Evolutionary conservation across 2,888 invertebrate species (phyloP), one percentile per base, ranked within the genome.

Genomic region (Hololepta plana): DNA sequence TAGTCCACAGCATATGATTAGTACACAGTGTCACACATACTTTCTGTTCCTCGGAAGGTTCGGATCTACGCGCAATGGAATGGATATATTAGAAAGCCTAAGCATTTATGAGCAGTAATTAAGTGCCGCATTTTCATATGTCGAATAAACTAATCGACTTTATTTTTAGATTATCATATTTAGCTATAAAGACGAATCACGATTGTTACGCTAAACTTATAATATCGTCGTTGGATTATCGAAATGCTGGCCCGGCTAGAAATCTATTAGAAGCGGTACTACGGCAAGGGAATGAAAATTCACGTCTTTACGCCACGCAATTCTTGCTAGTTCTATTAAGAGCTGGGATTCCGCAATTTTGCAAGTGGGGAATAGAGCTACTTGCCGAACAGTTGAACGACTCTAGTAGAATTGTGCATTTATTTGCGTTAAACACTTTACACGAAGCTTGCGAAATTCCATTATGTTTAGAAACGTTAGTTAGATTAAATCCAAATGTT

Each of bases 171-270:
- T 64, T 90, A 29, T 60, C 80, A 43, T 73, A 81, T 42, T 58
- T 91, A 38, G 80, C 87, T 2, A 67, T 73, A 6, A 68, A 72
- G 23, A 82, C 85, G 3, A 77, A 79, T 43, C 84, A 88, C 49
- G 84, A 87, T 42, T 84, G 85, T 46, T 93, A 93, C 51, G 75
- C 91, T 1, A 96, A 96, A 53, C 60, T 96, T 32, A 82, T 91
- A 28, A 72, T 91, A 32, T 87, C 93, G 4, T 81, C 84, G 36
- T 59, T 98, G 40, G 87, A 93, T 55, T 96, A 93, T 49, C 67
- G 72, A 3, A 59, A 71, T 26, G 75, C 79, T 31, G 74, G 77
- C 3, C 66, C 63, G 41, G 68, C 76, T 5, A 14, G 21, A 8
- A 42, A 49, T 13, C 38, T 51, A 14, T 33, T 52, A 20, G 41